Evolutionary conservation across 2,888 invertebrate species (phyloP).

Genomic region (Iphiclides podalirius): DNA sequence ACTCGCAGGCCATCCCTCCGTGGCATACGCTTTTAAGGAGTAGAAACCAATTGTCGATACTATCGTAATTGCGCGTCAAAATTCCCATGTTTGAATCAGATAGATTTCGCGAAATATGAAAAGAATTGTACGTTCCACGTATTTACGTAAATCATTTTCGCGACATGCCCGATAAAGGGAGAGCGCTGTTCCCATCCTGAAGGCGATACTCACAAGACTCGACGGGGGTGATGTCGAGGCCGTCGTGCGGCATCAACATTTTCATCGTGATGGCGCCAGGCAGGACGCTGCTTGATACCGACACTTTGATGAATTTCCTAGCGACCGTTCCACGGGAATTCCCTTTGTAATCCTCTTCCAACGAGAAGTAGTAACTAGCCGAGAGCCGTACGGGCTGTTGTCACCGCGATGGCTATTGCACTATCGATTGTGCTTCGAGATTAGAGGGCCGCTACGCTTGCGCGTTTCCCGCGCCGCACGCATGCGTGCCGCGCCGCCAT

Average conservation of each 20-base stretch:
- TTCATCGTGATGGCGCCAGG: conserved; percentile 70
- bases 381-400: conserved; percentile 72
- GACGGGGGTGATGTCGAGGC: conserved; percentile 80
- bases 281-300: conserved; percentile 67
- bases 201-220: conserved; percentile 61
- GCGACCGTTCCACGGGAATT: conserved; percentile 38
- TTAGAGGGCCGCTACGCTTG: conserved; percentile 52
- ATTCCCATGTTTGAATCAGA: background rate
- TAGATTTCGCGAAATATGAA: background rate
- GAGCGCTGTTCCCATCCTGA: too few species aligned
- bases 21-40: too few species aligned
- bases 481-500: conserved; percentile 40
- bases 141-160: background rate
- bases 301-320: conserved; percentile 62
- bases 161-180: background rate
- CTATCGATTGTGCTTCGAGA: conserved; percentile 57
- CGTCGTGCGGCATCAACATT: conserved; percentile 77
- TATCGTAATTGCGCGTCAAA: background rate
- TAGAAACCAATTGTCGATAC: too few species aligned
- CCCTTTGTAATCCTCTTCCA: too few species aligned
- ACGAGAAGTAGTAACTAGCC: too few species aligned
- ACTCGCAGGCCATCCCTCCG: too few species aligned
- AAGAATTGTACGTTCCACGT: background rate
- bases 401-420: conserved; percentile 47
- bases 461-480: conserved; percentile 34